Evolutionary conservation across 2,797 vertebrate genomes (phyloP).

Genomic region (Diplodus puntazzo): DNA sequence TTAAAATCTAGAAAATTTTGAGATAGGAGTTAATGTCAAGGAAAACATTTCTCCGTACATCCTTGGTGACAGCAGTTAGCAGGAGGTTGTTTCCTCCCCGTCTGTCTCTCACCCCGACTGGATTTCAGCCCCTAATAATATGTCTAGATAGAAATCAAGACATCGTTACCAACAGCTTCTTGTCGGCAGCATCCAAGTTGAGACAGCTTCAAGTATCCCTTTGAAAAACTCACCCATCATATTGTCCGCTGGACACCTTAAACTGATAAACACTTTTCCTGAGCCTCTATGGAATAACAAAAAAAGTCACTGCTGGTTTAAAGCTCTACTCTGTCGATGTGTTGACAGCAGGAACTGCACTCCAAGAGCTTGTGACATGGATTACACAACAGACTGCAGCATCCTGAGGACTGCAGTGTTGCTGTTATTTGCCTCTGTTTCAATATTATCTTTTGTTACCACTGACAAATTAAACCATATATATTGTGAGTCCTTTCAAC

Average conservation of each 20-base stretch:
- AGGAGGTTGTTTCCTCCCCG: conserved; percentile 1
- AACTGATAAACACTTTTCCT: conserved; percentile 1
- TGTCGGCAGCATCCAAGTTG: not conserved
- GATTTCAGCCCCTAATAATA: not conserved
- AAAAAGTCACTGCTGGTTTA: not conserved
- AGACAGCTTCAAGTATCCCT: not conserved
- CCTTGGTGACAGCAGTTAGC: not conserved
- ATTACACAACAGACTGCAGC: not conserved
- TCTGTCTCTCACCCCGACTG: not conserved
- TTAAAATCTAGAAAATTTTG: not conserved
- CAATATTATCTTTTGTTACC: not conserved
- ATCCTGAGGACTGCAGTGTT: not conserved
- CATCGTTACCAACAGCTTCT: not conserved
- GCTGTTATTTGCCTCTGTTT: not conserved
- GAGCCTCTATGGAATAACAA: not conserved
- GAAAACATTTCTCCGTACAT: not conserved
- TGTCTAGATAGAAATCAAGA: not conserved
- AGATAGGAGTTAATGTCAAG: not conserved
- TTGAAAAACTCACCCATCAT: not conserved
- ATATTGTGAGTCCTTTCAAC: not conserved
- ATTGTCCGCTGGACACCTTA: not conserved
- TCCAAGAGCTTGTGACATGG: not conserved
- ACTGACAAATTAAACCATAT: not conserved
- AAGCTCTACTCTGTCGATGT: not conserved
- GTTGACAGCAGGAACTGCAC: not conserved